These are phyloP conservation scores for Malurus alboscapulatus DNA, from an alignment of 2,113 vertebrate genomes.

Conservation along the genomic window DNA sequence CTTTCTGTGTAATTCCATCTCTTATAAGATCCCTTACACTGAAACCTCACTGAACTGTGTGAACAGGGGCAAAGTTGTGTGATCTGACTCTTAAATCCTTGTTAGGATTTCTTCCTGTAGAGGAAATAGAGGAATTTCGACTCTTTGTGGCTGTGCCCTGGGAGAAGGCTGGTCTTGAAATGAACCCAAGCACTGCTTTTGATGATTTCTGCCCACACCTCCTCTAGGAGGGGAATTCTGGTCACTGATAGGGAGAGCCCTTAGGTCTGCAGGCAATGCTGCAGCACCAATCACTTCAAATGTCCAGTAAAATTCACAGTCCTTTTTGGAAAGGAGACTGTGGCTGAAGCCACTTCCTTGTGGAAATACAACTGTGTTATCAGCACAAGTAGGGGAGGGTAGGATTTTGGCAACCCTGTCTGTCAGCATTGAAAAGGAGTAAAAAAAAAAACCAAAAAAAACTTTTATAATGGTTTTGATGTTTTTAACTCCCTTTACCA, in stretches of 20 bases:
- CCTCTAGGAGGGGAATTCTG: not conserved
- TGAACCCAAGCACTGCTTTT: not conserved
- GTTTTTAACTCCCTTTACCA: not conserved
- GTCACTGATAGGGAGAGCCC: not conserved
- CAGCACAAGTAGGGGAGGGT: not conserved
- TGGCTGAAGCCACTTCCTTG: not conserved
- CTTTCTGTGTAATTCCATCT: not conserved
- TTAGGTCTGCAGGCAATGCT: not conserved
- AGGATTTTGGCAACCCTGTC: not conserved
- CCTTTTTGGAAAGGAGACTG: not conserved
- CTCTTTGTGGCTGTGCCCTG: fast-evolving
- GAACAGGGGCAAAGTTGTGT: not conserved
- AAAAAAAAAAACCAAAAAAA: not conserved
- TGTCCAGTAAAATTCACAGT: not conserved
- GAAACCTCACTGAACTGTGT: not conserved
- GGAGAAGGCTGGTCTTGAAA: not conserved
- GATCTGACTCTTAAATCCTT: not conserved
- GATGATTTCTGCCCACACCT: not conserved
- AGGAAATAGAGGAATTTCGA: not conserved
- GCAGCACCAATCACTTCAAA: not conserved
- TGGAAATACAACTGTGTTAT: not conserved
- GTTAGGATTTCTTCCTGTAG: not conserved
- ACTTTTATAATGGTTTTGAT: not conserved
- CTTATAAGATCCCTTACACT: not conserved
- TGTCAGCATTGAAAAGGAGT: not conserved